Conservation (phyloP, 2,113 vertebrate genomes). For the Sorex fumeus region DNA sequence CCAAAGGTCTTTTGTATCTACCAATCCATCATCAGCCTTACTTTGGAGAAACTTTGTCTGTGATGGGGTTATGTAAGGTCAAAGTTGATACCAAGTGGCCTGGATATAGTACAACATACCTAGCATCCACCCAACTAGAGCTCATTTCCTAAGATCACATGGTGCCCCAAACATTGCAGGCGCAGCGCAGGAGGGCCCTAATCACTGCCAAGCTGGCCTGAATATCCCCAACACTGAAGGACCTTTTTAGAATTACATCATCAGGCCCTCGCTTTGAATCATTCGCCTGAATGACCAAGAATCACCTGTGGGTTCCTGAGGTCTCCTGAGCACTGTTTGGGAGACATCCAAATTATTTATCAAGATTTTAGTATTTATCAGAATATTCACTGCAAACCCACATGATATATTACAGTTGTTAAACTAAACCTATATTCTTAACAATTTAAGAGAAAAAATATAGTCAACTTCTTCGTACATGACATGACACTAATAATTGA, state of each 20-base stretch:
- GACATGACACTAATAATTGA: not conserved
- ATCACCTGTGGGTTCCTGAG: no score
- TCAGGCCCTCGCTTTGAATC: no score
- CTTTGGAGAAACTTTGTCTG: not conserved
- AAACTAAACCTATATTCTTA: not conserved
- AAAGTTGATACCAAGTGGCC: not conserved
- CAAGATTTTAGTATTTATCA: not conserved
- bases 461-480: not conserved
- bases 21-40: not conserved
- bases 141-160: no score
- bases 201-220: no score
- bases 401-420: not conserved
- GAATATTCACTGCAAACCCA: not conserved
- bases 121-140: no score
- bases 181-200: no score
- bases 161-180: no score
- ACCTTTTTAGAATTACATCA: no score
- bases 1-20: not conserved
- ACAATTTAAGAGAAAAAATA: not conserved
- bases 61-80: not conserved
- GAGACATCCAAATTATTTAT: not conserved
- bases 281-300: no score
- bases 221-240: no score
- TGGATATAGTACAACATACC: no score
- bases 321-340: no score